Base-by-base conservation (phyloP, 2,888 invertebrate species). In the Meiosimyza platycephala region DNA sequence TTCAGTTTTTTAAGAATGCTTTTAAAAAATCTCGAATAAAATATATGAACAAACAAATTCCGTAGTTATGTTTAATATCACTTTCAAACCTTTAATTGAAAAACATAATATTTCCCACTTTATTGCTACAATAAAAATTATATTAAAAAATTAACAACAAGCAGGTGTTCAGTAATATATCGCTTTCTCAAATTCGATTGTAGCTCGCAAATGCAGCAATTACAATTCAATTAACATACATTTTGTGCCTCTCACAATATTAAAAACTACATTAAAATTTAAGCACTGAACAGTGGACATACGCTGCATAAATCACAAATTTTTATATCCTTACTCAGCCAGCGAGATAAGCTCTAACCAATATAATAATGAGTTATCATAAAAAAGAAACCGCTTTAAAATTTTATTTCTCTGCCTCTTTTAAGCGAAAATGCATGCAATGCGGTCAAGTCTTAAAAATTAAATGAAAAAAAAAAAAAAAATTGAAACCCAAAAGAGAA, bases 201-300 rank as follows among this genome's bases (percentile, higher is more conserved):
- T 40, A 40, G 9, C 40, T 40, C 9, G 40, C 40, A 40, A 40
- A 9, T 40, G 40, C 6, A 40, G 55, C 18, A 55, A 55, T 16
- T 18, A 55, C 1, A 55, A 16, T 67, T 67, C 57, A 67, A 67
- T 67, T 67, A 67, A 55, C 48, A 67, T 67, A 67, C 57, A 67
- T 67, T 67, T 33, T 55, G 33, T 54, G 52, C 5, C 28, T 66
- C 54, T 67, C 57, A 15, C 67, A 55, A 40, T 5, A 15, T 13
- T 22, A 60, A 57, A 57, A 57, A 18, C n/a, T 33, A 2, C 13
- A 18, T 50, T 18, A 33, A 22, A 60, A 22, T 22, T 33, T 33
- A 60, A 60, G 13, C 60, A 60, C 13, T 22, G 1, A 60, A 13
- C 28, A 28, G 33, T 13, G 48, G 48, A 67, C 22, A 13, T 2